Conservation (phyloP, 1,140 invertebrate genomes). For the Macrobrachium rosenbergii region DNA sequence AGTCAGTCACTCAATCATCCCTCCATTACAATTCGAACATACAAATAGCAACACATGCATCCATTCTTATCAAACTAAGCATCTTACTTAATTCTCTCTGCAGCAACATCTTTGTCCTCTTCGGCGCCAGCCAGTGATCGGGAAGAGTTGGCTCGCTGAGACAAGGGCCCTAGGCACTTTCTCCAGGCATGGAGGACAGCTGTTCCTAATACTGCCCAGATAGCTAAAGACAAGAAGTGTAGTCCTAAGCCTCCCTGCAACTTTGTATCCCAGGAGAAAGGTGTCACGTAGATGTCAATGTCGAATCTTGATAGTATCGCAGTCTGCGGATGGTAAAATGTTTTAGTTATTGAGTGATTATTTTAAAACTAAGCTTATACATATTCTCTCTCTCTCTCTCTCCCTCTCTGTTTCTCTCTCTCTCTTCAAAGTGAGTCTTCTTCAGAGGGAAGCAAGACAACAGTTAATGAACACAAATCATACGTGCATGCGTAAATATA, state of each 20-base stretch:
- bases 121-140: not conserved
- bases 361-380: no score
- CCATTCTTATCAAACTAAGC: no score
- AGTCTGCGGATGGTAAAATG: not conserved
- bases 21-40: no score
- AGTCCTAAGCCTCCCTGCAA: not conserved
- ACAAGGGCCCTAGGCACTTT: not conserved
- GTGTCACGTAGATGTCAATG: constrained; percentile 4
- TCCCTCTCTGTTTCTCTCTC: no score
- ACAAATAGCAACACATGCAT: not conserved
- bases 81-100: constrained; percentile 13
- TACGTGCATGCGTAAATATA: no score
- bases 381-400: no score
- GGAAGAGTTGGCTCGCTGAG: not conserved
- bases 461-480: no score
- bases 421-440: no score
- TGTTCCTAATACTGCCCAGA: not conserved
- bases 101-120: constrained; percentile 14
- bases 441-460: no score
- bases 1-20: no score
- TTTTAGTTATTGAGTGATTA: not conserved
- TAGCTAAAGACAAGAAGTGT: not conserved
- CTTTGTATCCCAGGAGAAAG: not conserved
- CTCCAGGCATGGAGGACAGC: not conserved
- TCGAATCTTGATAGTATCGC: not conserved